Conservation (phyloP, 2,888 invertebrate genomes). For the Mythimna impura region DNA sequence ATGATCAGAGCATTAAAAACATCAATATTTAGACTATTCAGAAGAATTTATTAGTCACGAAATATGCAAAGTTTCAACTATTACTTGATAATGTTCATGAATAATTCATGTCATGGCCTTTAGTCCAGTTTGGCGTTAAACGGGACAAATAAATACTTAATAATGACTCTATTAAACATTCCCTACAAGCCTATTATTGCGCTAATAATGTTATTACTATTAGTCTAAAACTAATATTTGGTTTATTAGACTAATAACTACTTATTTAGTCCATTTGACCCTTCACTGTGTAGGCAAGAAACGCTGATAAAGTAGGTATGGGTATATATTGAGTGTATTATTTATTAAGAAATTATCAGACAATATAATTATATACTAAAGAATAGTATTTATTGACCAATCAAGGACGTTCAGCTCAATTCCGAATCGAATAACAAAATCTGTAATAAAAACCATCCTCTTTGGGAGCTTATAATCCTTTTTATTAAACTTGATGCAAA, state of each 20-base stretch:
- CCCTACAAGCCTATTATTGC: slow-evolving; percentile 19
- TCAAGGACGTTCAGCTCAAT: neutral
- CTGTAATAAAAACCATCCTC: neutral
- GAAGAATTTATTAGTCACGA: slow-evolving; percentile 23
- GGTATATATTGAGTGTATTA: neutral
- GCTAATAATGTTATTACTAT: slow-evolving; percentile 21
- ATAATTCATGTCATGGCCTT: slow-evolving; percentile 43
- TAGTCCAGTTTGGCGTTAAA: slow-evolving; percentile 30
- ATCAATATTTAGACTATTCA: slow-evolving; percentile 23
- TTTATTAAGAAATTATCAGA: neutral
- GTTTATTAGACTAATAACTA: neutral
- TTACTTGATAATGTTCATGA: slow-evolving; percentile 37
- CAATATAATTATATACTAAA: neutral
- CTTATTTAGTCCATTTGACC: neutral
- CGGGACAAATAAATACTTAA: slow-evolving; percentile 37
- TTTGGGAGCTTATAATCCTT: neutral
- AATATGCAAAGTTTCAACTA: slow-evolving; percentile 37
- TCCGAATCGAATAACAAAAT: neutral
- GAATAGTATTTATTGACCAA: neutral
- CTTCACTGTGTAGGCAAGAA: neutral
- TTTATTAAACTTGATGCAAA: neutral
- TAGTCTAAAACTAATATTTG: neutral
- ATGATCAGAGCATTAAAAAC: slow-evolving; percentile 15
- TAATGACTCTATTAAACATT: slow-evolving; percentile 50
- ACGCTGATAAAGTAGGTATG: neutral